Evolutionary conservation across 2,113 vertebrate genomes (phyloP).

Genomic region (Pseudorasbora parva): DNA sequence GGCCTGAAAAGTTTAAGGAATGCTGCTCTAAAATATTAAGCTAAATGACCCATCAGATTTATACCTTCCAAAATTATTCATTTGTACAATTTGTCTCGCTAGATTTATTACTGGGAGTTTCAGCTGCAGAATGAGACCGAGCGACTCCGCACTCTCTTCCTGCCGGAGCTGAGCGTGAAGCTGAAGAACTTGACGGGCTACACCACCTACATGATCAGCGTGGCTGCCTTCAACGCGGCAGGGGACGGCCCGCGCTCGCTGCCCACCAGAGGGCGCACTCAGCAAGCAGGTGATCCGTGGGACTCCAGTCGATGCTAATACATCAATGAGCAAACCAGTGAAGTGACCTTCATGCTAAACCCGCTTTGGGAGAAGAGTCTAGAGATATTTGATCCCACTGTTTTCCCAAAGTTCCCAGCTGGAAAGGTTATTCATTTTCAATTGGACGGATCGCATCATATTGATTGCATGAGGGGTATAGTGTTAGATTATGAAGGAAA

Average conservation of each 20-base stretch:
- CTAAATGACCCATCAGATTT: not conserved
- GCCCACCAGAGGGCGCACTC: conserved; percentile 86
- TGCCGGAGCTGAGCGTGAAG: conserved; percentile 88
- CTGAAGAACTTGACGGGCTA: conserved; percentile 96
- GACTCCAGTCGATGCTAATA: not conserved
- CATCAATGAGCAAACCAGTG: conserved; percentile 11
- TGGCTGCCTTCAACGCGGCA: conserved; percentile 92
- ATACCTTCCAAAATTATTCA: conserved; percentile 17
- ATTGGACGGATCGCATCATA: conserved; percentile 29
- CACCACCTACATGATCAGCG: conserved; percentile 91
- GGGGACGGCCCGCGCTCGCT: conserved; percentile 89
- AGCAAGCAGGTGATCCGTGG: conserved; percentile 88
- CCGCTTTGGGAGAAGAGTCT: conserved; percentile 17
- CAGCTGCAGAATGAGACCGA: conserved; percentile 85
- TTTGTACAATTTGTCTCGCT: conserved; percentile 41
- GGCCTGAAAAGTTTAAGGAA: not conserved
- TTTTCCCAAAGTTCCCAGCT: conserved; percentile 39
- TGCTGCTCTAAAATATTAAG: conserved; percentile 3
- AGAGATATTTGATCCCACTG: conserved; percentile 1
- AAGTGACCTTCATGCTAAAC: not conserved
- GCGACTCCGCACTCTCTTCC: conserved; percentile 87
- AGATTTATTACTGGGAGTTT: conserved; percentile 97
- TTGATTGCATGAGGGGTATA: conserved; percentile 11
- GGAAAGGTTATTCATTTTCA: conserved; percentile 18
- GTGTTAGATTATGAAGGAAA: conserved; percentile 29